Evolutionary conservation across 1,140 invertebrate species (phyloP), one percentile per base, ranked within the genome.

Genomic region (Philopotamus ludificatus): DNA sequence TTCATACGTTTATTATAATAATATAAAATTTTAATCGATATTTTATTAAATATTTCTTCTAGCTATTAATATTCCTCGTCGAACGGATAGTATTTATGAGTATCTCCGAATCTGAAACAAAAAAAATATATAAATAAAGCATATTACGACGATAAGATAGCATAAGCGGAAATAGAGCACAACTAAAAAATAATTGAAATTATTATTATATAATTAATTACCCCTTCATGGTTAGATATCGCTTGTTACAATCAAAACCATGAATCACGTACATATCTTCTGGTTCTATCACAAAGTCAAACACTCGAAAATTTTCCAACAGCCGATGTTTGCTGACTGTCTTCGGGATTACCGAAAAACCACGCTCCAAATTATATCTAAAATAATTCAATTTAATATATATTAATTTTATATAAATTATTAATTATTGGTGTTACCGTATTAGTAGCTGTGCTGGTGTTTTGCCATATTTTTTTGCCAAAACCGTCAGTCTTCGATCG

Each of bases 371-470:
- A 73, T 85, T 83, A 72, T 84, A 89, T 22, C 87, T 80, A 20
- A 16, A 60, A 26, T 47, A 41, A n/a, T n/a, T n/a, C n/a, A n/a
- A n/a, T n/a, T 53, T 3, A 53, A n/a, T 18, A 53, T 7, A 53
- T 4, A 53, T 22, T 18, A 53, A 7, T n/a, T 15, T 53, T 45
- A 2, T 49, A 16, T 53, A 53, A 28, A 59, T 16, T 45, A 3
- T 59, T 10, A 23, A 45, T 34, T 34, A 34, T 34, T 73, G 50
- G 72, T 80, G 12, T 10, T 83, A 89, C 53, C 87, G 82, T 28
- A 91, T 80, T 7, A 88, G 74, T 65, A 91, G 79, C 76, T 92
- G 89, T 49, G 88, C 89, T 1, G 84, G 70, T 2, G 83, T 82
- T 77, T 90, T 92, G 0, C 81, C 80, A 69, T 87, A 82, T 71